Conservation (phyloP, 2,113 vertebrate species). For the Hippotragus niger region DNA sequence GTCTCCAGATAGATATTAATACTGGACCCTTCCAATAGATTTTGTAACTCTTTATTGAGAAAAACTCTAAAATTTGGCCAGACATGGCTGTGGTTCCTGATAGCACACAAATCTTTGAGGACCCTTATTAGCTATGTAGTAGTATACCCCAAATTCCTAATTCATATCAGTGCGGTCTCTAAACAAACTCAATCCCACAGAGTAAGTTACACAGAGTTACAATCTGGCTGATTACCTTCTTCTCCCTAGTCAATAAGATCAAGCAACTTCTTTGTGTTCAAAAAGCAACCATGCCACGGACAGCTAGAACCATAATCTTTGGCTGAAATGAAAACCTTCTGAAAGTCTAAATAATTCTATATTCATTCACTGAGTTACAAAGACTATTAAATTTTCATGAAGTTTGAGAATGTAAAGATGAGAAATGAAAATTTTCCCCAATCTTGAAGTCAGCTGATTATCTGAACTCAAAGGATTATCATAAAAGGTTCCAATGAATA, state of each 20-base stretch:
- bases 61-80: conserved; percentile 62
- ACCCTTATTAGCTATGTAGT: neutral
- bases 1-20: conserved; percentile 59
- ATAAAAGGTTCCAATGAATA: neutral
- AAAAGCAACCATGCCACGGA: neutral
- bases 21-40: conserved; percentile 47
- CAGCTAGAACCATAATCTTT: neutral
- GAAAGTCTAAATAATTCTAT: conserved; percentile 1
- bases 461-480: neutral
- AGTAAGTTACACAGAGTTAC: neutral
- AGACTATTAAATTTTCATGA: neutral
- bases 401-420: neutral
- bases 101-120: conserved; percentile 32
- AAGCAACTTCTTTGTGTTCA: conserved; percentile 5
- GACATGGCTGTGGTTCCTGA: conserved; percentile 35
- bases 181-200: neutral
- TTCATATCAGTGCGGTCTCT: neutral
- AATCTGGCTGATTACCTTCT: neutral
- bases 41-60: conserved; percentile 66
- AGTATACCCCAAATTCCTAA: neutral
- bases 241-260: neutral
- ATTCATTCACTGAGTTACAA: neutral
- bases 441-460: neutral
- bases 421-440: neutral
- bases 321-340: neutral